A percentile compares a stretch with the other conserved stretches of the same genome.
These are phyloP conservation scores for Callocephalon fimbriatum DNA, from an alignment of 2,113 vertebrate species.

Conservation along the genomic window DNA sequence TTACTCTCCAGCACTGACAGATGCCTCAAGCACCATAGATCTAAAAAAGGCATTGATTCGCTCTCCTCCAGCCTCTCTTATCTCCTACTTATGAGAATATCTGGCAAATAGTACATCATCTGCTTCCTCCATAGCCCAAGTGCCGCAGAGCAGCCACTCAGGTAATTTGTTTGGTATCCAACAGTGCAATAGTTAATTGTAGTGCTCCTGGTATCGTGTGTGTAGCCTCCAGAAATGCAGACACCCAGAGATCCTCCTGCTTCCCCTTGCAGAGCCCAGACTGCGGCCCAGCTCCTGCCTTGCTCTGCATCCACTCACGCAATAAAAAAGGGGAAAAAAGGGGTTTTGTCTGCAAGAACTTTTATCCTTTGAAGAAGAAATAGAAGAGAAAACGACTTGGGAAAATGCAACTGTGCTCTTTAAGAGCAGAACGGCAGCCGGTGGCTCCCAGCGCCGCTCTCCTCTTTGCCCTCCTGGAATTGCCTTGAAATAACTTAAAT, in stretches of 20 bases:
- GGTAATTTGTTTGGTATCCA: slow-evolving; percentile 43
- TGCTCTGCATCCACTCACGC: not conserved
- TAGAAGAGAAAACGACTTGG: not conserved
- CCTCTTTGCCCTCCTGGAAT: slow-evolving; percentile 67
- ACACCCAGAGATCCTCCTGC: not conserved
- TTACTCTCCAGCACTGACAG: slow-evolving; percentile 72
- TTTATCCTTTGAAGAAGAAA: not conserved
- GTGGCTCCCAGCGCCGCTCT: not conserved
- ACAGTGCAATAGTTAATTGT: slow-evolving; percentile 30
- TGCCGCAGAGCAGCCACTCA: slow-evolving; percentile 20
- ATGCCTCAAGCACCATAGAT: slow-evolving; percentile 60
- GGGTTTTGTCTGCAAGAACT: not conserved
- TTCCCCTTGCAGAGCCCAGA: not conserved
- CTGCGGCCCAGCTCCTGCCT: not conserved
- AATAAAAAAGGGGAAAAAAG: fast-evolving
- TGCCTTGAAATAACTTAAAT: slow-evolving; percentile 64
- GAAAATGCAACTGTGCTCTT: not conserved
- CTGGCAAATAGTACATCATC: slow-evolving; percentile 43
- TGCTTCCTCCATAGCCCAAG: not conserved
- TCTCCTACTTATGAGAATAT: slow-evolving; percentile 58
- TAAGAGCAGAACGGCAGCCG: not conserved
- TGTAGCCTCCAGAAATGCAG: not conserved
- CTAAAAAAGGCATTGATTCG: slow-evolving; percentile 60
- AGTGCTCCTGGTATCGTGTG: not conserved
- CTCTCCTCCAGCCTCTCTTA: slow-evolving; percentile 60